These are phyloP conservation scores for Diabrotica virgifera DNA, from an alignment of 1,140 invertebrate genomes.

Conservation along the genomic window DNA sequence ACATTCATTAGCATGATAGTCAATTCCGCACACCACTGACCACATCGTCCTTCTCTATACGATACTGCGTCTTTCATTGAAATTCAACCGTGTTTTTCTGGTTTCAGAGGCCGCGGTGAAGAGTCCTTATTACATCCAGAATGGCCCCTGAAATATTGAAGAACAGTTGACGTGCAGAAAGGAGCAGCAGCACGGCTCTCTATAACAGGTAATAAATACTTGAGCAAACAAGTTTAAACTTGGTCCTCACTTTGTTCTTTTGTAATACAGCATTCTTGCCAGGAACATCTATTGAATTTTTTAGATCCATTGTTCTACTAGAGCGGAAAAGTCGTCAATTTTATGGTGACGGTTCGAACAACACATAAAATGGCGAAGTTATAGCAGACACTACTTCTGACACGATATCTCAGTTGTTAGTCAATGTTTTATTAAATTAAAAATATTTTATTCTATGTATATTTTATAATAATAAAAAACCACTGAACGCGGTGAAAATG, in stretches of 20 bases:
- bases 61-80: not conserved
- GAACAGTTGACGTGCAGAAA: slow-evolving; percentile 25
- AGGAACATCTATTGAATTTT: not conserved
- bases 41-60: not conserved
- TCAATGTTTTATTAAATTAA: no score
- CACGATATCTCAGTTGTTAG: no score
- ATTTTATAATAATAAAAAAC: no score
- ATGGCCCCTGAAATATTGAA: slow-evolving; percentile 24
- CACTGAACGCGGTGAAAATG: no score
- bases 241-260: slow-evolving; percentile 6
- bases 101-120: slow-evolving; percentile 8
- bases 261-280: not conserved
- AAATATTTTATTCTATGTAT: no score
- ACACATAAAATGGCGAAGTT: no score
- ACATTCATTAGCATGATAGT: not conserved
- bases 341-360: no score
- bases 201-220: slow-evolving; percentile 36
- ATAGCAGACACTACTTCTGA: no score
- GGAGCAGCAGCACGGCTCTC: slow-evolving; percentile 37
- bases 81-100: slow-evolving; percentile 1
- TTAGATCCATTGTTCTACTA: not conserved
- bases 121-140: slow-evolving; percentile 10
- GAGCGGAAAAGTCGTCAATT: no score
- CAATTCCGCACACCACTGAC: not conserved
- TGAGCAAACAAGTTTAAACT: slow-evolving; percentile 11